phyloP scores from a whole-genome alignment of 2,113 vertebrate species.

The Malaclemys terrapin region DNA sequence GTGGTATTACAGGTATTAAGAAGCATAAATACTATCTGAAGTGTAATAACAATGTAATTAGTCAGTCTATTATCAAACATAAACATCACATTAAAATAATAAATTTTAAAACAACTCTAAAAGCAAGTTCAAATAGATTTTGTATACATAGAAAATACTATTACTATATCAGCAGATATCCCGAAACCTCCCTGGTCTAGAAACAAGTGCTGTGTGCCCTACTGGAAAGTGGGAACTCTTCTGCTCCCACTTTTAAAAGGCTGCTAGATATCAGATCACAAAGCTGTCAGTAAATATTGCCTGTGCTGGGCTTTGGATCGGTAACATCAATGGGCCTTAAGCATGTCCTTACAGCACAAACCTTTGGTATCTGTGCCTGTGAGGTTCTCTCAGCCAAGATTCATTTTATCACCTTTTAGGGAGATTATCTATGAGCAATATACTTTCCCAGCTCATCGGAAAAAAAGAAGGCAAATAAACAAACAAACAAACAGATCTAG shows the following conservation, averaged over 20 bases:
- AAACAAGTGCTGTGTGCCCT: background rate
- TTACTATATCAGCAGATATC: background rate
- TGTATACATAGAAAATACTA: background rate
- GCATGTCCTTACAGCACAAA: background rate
- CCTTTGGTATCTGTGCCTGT: background rate
- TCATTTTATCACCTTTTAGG: background rate
- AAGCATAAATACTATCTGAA: background rate
- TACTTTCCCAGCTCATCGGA: background rate
- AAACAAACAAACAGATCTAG: background rate
- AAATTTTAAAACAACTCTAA: background rate
- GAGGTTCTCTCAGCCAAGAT: background rate
- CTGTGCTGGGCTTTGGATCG: background rate
- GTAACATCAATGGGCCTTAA: background rate
- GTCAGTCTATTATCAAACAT: background rate
- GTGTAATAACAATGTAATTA: background rate
- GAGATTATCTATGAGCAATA: background rate
- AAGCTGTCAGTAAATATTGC: background rate
- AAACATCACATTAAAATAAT: background rate
- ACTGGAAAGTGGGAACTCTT: background rate
- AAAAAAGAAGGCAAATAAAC: background rate
- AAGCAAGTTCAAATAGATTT: background rate
- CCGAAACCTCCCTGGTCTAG: background rate
- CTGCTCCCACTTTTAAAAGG: background rate
- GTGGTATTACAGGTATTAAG: background rate
- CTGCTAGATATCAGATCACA: background rate